Evolutionary conservation across 2,888 invertebrate genomes (phyloP), one percentile per base, ranked within the genome.

Genomic region (Thumatha senex): DNA sequence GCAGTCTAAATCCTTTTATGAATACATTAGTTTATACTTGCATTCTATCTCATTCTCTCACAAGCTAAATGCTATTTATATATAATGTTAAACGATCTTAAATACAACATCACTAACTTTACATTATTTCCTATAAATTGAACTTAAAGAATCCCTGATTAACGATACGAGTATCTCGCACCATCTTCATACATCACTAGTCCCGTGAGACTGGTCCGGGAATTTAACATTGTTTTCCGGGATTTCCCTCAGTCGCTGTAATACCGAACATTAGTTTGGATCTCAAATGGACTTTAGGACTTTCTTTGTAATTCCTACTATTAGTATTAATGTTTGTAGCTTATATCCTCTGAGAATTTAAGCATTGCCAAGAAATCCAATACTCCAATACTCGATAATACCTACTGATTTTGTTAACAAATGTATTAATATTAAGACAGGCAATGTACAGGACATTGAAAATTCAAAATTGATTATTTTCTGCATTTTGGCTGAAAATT

Each of bases 181-280:
- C 52, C 56, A 49, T 60, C 60, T 54, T 48, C 61, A 63, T 67
- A 68, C 54, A 65, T 66, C 71, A 61, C 60, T 46, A 12, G 54
- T 49, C 45, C 52, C 58, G 54, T 55, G 61, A 64, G 69, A 62
- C 60, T 63, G 49, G 54, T 46, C 50, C 62, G 53, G 58, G 57
- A 65, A 64, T 55, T 48, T 65, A 54, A 56, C 67, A 67, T 72
- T 71, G 74, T 71, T 74, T 72, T 49, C 65, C 66, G 55, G 63
- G 67, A 67, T 67, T 71, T 61, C 51, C 58, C 46, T 56, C 54
- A 49, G 54, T 70, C 58, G 66, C 61, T 53, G 64, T 77, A 78
- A 80, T 72, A 65, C 72, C 69, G 51, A 43, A 72, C 77, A 82
- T 82, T 80, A 74, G 76, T 79, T 75, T 70, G 73, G 82, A 76